Conservation (phyloP, 2,888 invertebrate species). For the Zygogramma bicolorata region DNA sequence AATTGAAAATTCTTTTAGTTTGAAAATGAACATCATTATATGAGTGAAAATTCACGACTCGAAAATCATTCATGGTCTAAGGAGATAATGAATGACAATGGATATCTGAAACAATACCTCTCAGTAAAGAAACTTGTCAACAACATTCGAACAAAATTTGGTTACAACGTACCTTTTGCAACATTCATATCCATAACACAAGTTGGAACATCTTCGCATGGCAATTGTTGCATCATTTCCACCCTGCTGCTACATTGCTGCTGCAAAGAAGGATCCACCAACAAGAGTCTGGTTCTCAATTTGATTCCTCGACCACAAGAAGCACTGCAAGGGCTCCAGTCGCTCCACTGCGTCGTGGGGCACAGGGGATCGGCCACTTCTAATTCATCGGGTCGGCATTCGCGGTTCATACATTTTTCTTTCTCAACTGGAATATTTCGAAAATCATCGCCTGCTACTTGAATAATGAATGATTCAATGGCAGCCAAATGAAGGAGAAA, state of each 20-base stretch:
- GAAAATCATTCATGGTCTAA: too few relatives aligned
- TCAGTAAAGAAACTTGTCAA: too few relatives aligned
- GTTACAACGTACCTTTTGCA: slow-evolving; percentile 75
- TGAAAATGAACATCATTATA: too few relatives aligned
- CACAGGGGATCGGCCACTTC: slow-evolving; percentile 74
- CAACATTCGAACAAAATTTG: too few relatives aligned
- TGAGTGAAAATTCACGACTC: too few relatives aligned
- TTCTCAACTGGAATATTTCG: slow-evolving; percentile 75
- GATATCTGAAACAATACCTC: too few relatives aligned
- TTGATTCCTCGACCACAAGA: slow-evolving; percentile 87
- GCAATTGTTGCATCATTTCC: slow-evolving; percentile 81
- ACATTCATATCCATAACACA: slow-evolving; percentile 81
- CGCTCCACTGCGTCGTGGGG: slow-evolving; percentile 89
- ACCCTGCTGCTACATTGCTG: slow-evolving; percentile 76
- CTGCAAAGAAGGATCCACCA: slow-evolving; percentile 76
- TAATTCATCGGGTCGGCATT: slow-evolving; percentile 64
- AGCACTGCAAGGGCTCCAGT: slow-evolving; percentile 93
- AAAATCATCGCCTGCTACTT: too few relatives aligned
- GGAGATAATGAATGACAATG: too few relatives aligned
- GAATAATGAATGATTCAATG: too few relatives aligned
- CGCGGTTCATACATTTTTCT: slow-evolving; percentile 82
- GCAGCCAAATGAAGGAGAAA: too few relatives aligned
- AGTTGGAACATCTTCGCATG: slow-evolving; percentile 76
- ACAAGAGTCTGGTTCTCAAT: slow-evolving; percentile 77
- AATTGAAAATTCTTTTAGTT: too few relatives aligned